A percentile compares a stretch with the other conserved stretches of the same genome.
Conservation (phyloP, 1,140 invertebrate genomes). For the Drosophila santomea region DNA sequence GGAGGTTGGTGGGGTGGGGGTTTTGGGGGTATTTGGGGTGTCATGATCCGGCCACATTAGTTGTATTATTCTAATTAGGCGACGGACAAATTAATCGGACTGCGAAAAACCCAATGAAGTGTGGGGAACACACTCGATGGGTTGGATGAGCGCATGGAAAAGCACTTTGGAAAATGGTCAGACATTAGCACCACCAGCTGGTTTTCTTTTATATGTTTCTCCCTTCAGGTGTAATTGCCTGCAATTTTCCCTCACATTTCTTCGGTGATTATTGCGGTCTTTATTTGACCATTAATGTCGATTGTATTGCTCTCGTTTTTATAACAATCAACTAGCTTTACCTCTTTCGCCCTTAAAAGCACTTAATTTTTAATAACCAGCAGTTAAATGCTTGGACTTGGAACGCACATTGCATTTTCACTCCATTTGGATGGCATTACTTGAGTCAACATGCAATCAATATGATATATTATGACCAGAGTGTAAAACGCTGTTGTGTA, state of each 20-base stretch:
- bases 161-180: slow-evolving; percentile 59
- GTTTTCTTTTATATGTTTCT: slow-evolving; percentile 2
- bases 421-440: slow-evolving; percentile 50
- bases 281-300: slow-evolving; percentile 40
- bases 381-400: slow-evolving; percentile 53
- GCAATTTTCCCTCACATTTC: slow-evolving; percentile 19
- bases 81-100: slow-evolving; percentile 72
- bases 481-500: slow-evolving; percentile 26
- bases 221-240: slow-evolving; percentile 49
- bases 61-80: slow-evolving; percentile 76
- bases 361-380: slow-evolving; percentile 77
- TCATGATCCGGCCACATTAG: slow-evolving; percentile 56
- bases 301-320: slow-evolving; percentile 30
- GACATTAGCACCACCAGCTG: slow-evolving; percentile 62
- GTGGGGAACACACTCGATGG: slow-evolving; percentile 10
- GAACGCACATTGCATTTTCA: slow-evolving; percentile 29
- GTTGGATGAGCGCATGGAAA: slow-evolving; percentile 28
- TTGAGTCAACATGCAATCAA: slow-evolving; percentile 64
- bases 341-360: slow-evolving; percentile 15
- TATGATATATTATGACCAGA: slow-evolving; percentile 39
- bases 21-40: too few relatives aligned
- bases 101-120: slow-evolving; percentile 57
- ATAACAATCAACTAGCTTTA: slow-evolving; percentile 41
- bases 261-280: slow-evolving; percentile 40
- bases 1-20: not conserved